These are phyloP conservation scores for Drosophila mulleri DNA, from an alignment of 2,888 invertebrate genomes.

Conservation along the genomic window DNA sequence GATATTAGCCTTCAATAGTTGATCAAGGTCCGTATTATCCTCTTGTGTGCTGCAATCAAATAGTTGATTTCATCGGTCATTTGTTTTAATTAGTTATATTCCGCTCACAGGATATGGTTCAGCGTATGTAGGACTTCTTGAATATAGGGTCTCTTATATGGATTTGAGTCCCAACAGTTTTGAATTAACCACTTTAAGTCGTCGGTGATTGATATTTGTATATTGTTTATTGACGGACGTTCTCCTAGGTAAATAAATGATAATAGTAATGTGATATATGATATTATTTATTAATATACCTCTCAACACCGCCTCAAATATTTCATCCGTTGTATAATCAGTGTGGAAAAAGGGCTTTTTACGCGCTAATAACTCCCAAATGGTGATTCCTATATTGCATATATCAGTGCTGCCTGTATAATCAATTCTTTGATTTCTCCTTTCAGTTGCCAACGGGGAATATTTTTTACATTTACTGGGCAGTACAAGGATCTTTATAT, in stretches of 20 bases:
- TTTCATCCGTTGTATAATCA: not conserved
- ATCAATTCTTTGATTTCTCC: too few relatives aligned
- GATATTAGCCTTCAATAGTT: not conserved
- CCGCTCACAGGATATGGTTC: not conserved
- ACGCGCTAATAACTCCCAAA: slow-evolving; percentile 6
- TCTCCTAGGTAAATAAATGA: not conserved
- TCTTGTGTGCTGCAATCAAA: not conserved
- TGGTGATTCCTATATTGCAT: not conserved
- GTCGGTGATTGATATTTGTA: not conserved
- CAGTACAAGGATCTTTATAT: not conserved
- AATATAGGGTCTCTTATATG: not conserved
- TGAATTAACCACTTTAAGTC: not conserved
- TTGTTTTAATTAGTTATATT: not conserved
- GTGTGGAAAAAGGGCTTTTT: not conserved
- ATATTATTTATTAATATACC: not conserved
- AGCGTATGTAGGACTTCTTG: not conserved
- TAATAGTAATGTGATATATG: not conserved
- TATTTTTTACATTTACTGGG: too few relatives aligned
- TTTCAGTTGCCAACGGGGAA: too few relatives aligned
- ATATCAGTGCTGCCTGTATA: too few relatives aligned
- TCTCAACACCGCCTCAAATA: not conserved
- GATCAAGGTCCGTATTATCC: not conserved
- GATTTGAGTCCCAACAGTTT: not conserved
- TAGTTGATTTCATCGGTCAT: not conserved
- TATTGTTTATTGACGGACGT: not conserved